phyloP scores from a whole-genome alignment of 2,888 invertebrate genomes.

The Melieria crassipennis region DNA sequence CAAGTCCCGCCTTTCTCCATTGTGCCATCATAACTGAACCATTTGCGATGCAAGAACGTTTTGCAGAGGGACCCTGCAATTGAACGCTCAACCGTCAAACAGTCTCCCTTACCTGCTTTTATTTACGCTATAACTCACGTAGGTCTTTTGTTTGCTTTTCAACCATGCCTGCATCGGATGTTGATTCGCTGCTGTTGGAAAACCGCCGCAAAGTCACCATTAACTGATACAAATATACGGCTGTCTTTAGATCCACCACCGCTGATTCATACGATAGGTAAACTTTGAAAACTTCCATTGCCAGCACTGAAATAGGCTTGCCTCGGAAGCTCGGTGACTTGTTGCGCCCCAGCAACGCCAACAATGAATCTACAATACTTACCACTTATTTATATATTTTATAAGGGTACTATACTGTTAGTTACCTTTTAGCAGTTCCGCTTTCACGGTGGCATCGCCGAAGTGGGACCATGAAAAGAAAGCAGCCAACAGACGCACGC shows the following conservation, averaged over 20 bases:
- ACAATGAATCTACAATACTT: slow-evolving; percentile 49
- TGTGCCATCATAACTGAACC: slow-evolving; percentile 74
- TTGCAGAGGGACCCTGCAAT: slow-evolving; percentile 66
- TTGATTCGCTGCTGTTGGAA: slow-evolving; percentile 37
- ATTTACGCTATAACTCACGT: slow-evolving; percentile 48
- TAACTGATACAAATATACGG: slow-evolving; percentile 59
- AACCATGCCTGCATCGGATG: slow-evolving; percentile 30
- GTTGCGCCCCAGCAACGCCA: slow-evolving; percentile 43
- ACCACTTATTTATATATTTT: not conserved
- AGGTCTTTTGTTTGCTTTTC: slow-evolving; percentile 50
- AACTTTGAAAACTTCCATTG: slow-evolving; percentile 51
- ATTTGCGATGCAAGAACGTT: slow-evolving; percentile 72
- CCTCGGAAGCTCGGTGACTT: slow-evolving; percentile 35
- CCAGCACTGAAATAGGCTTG: slow-evolving; percentile 43
- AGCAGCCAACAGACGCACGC: slow-evolving; percentile 69
- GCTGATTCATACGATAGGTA: slow-evolving; percentile 52
- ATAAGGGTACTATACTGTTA: not conserved
- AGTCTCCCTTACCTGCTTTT: not conserved
- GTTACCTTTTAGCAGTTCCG: slow-evolving; percentile 52
- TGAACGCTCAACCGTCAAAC: not conserved
- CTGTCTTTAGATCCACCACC: slow-evolving; percentile 56
- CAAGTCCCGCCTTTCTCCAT: slow-evolving; percentile 73
- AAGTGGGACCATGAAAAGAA: slow-evolving; percentile 75
- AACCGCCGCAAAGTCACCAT: slow-evolving; percentile 52
- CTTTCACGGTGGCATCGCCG: slow-evolving; percentile 59